A percentile compares a stretch with the other conserved stretches of the same genome.
These are phyloP conservation scores for Hymenochirus boettgeri DNA, from an alignment of 2,113 vertebrate species.

Conservation along the genomic window DNA sequence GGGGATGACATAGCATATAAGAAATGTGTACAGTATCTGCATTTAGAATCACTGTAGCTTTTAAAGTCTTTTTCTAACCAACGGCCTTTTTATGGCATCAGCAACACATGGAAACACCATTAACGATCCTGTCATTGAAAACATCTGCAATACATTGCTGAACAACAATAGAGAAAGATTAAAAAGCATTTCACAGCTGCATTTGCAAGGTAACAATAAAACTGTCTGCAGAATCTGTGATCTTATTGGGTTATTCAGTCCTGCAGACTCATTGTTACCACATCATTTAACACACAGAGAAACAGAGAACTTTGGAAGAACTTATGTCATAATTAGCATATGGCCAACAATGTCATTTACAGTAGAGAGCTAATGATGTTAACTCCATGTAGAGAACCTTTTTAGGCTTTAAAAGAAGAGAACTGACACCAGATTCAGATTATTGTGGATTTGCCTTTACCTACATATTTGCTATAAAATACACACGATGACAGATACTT, in stretches of 20 bases:
- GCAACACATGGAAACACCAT: conserved; percentile 38
- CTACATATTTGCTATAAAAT: too few species aligned
- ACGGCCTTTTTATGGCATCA: conserved; percentile 28
- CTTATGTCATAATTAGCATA: neutral
- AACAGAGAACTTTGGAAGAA: conserved; percentile 3
- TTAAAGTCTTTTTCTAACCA: conserved; percentile 31
- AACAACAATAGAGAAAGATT: conserved; percentile 36
- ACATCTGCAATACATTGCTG: conserved; percentile 38
- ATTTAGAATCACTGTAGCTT: too few species aligned
- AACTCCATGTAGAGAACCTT: neutral
- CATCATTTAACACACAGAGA: conserved; percentile 20
- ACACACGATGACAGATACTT: too few species aligned
- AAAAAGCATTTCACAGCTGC: conserved; percentile 35
- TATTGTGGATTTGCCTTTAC: neutral
- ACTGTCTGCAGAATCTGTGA: conserved; percentile 23
- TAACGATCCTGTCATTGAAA: conserved; percentile 35
- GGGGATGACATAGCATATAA: too few species aligned
- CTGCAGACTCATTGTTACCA: conserved; percentile 23
- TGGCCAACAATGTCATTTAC: too few species aligned
- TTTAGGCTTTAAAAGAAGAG: neutral
- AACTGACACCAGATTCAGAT: neutral
- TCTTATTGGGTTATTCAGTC: neutral
- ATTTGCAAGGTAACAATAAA: conserved; percentile 24
- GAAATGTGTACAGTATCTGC: too few species aligned
- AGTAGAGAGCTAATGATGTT: too few species aligned